phyloP scores from a whole-genome alignment of 2,797 vertebrate species.

The Notolabrus celidotus region DNA sequence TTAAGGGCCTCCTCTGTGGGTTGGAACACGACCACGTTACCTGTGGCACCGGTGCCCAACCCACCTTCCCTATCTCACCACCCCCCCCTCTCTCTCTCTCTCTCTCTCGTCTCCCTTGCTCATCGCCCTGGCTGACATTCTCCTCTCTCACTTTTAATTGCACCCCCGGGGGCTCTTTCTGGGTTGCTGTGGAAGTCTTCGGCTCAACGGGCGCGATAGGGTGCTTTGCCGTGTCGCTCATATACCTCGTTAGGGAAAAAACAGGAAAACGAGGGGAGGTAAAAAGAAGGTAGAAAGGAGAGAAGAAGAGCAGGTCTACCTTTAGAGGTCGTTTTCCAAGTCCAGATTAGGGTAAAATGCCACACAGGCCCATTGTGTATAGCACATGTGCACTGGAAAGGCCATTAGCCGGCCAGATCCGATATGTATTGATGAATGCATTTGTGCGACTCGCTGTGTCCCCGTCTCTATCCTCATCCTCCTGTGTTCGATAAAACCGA shows the following conservation, averaged over 20 bases:
- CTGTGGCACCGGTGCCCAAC: conserved; percentile 63
- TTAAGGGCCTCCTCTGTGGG: conserved; percentile 77
- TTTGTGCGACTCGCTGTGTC: conserved; percentile 60
- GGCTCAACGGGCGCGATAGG: conserved; percentile 74
- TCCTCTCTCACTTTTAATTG: conserved; percentile 85
- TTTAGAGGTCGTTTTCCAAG: conserved; percentile 30
- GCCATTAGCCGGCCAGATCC: conserved; percentile 71
- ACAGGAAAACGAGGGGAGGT: conserved; percentile 20
- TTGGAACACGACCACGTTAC: conserved; percentile 69
- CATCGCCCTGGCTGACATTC: conserved; percentile 79
- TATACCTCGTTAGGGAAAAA: conserved; percentile 71
- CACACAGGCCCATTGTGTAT: conserved; percentile 36
- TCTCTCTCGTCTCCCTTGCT: conserved; percentile 30
- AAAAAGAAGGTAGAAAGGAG: conserved; percentile 6
- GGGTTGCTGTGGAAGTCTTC: conserved; percentile 76
- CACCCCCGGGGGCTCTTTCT: conserved; percentile 76
- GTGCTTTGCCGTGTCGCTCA: conserved; percentile 74
- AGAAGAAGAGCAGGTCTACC: conserved; percentile 10
- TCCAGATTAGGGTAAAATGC: conserved; percentile 60
- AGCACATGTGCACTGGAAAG: conserved; percentile 52
- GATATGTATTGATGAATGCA: conserved; percentile 75
- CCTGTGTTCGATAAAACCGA: conserved; percentile 66
- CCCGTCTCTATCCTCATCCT: conserved; percentile 54
- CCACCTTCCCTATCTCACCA: background rate
- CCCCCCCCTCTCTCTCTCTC: background rate